phyloP scores from a whole-genome alignment of 2,797 vertebrate genomes.

The Sebastes kiyomatsui region DNA sequence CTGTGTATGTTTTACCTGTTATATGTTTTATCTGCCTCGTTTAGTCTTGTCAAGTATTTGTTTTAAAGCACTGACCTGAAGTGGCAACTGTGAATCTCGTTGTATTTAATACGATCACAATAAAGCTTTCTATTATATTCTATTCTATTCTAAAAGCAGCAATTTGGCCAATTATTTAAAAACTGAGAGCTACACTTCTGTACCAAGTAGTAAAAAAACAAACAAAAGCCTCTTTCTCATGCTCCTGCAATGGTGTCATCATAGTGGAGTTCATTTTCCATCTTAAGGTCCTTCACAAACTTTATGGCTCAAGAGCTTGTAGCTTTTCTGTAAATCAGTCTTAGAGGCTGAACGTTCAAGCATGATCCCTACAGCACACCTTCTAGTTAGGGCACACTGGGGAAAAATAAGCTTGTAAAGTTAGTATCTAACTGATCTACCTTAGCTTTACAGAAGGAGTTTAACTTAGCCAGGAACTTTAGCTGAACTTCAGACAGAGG shows the following conservation, averaged over 20 bases:
- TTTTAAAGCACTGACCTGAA: too few relatives aligned
- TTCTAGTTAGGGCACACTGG: rapidly evolving
- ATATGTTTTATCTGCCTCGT: too few relatives aligned
- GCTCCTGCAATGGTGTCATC: background rate
- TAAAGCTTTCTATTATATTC: too few relatives aligned
- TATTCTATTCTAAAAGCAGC: too few relatives aligned
- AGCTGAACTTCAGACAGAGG: background rate
- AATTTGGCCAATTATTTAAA: background rate
- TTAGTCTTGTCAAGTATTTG: too few relatives aligned
- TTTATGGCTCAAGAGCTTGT: too few relatives aligned
- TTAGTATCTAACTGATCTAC: too few relatives aligned
- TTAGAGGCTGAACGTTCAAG: background rate
- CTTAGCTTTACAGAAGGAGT: background rate
- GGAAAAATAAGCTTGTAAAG: too few relatives aligned
- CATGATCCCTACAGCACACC: rapidly evolving
- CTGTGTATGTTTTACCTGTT: too few relatives aligned
- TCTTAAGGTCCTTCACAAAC: too few relatives aligned
- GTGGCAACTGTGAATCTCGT: too few relatives aligned
- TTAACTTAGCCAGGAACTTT: background rate
- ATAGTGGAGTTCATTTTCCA: background rate
- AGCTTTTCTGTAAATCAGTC: background rate
- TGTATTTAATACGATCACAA: too few relatives aligned
- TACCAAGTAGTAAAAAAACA: background rate
- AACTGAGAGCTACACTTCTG: background rate
- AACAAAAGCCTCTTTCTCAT: background rate